Evolutionary conservation across 2,888 invertebrate genomes (phyloP).

Genomic region (Coelopa pilipes): DNA sequence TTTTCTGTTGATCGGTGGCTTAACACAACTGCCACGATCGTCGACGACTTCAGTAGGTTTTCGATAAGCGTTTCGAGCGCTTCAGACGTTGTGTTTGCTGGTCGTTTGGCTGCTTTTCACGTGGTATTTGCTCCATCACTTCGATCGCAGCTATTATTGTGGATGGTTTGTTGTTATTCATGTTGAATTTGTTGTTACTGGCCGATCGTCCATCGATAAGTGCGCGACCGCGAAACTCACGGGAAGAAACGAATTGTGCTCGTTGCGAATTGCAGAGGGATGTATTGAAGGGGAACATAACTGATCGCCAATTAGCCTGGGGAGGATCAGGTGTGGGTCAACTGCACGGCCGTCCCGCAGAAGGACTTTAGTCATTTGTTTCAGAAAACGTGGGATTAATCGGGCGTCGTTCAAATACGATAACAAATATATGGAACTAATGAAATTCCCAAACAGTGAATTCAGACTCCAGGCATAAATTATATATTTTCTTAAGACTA

Average conservation of each 20-base stretch:
- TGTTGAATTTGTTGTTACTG: neutral
- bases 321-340: neutral
- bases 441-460: neutral
- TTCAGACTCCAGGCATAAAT: neutral
- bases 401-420: too few relatives aligned
- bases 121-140: neutral
- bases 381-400: neutral
- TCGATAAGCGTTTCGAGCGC: constrained; percentile 23
- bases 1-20: constrained; percentile 2
- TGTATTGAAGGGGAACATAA: too few relatives aligned
- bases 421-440: neutral
- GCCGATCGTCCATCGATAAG: neutral
- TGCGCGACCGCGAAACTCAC: neutral
- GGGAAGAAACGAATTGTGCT: too few relatives aligned
- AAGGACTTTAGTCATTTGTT: constrained; percentile 22
- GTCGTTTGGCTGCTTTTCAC: too few relatives aligned
- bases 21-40: neutral
- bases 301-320: too few relatives aligned
- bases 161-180: neutral
- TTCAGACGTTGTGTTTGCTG: neutral
- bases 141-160: neutral
- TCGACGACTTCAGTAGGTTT: constrained; percentile 28
- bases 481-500: neutral
- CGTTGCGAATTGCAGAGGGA: too few relatives aligned
- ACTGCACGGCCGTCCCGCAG: neutral